Percentiles rank a stretch among this genome's conserved stretches.
phyloP scores from a whole-genome alignment of 2,113 vertebrate species.

The Apodemus sylvaticus region DNA sequence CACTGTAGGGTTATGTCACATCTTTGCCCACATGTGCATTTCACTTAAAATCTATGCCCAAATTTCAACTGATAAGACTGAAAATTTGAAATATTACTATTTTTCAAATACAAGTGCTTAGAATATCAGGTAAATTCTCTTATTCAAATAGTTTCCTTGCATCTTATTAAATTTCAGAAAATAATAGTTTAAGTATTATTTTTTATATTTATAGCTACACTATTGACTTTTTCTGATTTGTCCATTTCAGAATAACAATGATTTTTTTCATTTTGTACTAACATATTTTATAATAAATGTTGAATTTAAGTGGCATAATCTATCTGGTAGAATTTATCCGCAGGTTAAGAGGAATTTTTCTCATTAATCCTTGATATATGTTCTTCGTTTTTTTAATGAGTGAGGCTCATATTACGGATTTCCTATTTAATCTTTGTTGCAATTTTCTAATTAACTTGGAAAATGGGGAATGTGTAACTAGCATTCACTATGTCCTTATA shows the following conservation, averaged over 20 bases:
- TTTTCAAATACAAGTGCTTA: background rate
- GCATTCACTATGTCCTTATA: background rate
- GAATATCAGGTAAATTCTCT: background rate
- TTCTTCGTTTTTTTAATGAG: background rate
- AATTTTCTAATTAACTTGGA: background rate
- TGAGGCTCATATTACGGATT: background rate
- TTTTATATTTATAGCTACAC: background rate
- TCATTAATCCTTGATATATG: constrained; percentile 4
- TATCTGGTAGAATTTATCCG: background rate
- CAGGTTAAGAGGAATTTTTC: background rate
- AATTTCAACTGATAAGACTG: background rate
- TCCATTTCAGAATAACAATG: background rate
- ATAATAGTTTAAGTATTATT: background rate
- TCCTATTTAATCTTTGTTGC: background rate
- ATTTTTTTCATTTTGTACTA: background rate
- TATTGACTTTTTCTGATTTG: background rate
- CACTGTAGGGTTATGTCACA: background rate
- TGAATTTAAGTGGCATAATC: background rate
- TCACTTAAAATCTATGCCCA: background rate
- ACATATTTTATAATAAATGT: background rate
- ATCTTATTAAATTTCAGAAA: background rate
- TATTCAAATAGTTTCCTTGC: background rate
- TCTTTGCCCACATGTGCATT: background rate
- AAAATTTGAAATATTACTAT: background rate
- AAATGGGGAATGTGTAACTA: constrained; percentile 16